phyloP scores from a whole-genome alignment of 2,113 vertebrate species.

The Carollia perspicillata region DNA sequence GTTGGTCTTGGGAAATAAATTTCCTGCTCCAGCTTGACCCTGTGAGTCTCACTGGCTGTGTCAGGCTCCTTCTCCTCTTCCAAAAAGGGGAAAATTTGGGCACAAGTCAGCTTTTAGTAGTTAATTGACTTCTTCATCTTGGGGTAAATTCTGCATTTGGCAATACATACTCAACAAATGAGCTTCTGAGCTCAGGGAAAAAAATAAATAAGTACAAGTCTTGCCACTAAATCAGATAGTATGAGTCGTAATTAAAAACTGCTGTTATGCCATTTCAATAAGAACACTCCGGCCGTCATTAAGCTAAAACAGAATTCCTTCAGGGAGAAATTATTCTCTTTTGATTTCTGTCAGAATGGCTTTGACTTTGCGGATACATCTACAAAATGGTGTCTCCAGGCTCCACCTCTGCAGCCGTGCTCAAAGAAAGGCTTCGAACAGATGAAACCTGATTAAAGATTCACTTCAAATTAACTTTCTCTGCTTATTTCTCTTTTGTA shows the following conservation, averaged over 20 bases:
- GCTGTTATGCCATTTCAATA: slow-evolving; percentile 77
- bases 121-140: slow-evolving; percentile 41
- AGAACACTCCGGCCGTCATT: slow-evolving; percentile 81
- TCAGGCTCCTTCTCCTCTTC: neutral
- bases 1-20: neutral
- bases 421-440: slow-evolving; percentile 80
- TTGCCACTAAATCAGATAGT: slow-evolving; percentile 74
- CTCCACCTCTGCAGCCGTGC: slow-evolving; percentile 73
- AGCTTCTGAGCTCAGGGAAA: slow-evolving; percentile 66
- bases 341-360: slow-evolving; percentile 85
- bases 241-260: slow-evolving; percentile 74
- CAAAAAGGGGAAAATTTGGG: neutral
- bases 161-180: slow-evolving; percentile 73
- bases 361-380: slow-evolving; percentile 83
- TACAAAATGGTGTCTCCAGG: slow-evolving; percentile 79
- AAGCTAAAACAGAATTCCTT: slow-evolving; percentile 82
- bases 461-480: slow-evolving; percentile 81
- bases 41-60: neutral
- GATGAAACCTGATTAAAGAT: slow-evolving; percentile 81
- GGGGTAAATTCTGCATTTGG: slow-evolving; percentile 48
- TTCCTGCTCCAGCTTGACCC: neutral
- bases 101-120: neutral
- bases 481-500: slow-evolving; percentile 76
- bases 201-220: slow-evolving; percentile 69
- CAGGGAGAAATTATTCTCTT: slow-evolving; percentile 84